A percentile compares a stretch with the other conserved stretches of the same genome.
phyloP scores from a whole-genome alignment of 2,888 invertebrate species.

The Plagiodera versicolora region DNA sequence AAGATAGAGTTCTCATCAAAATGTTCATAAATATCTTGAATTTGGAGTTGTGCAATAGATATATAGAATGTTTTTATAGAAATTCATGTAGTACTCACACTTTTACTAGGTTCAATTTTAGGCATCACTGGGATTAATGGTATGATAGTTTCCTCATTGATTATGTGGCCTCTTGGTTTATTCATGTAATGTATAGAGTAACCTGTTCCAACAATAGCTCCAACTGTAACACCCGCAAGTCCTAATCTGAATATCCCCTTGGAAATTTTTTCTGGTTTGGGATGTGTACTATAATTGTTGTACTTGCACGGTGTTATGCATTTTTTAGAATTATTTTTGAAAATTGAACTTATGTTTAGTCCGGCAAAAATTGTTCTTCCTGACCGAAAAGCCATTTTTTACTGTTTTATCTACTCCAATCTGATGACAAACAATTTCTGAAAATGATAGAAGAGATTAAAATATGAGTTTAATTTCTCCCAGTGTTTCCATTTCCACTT shows the following conservation, averaged over 20 bases:
- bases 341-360: not conserved
- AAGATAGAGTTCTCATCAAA: conserved; percentile 34
- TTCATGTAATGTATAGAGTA: conserved; percentile 56
- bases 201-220: conserved; percentile 56
- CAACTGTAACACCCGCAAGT: conserved; percentile 51
- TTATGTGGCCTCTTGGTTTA: conserved; percentile 52
- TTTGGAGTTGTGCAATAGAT: too few relatives aligned
- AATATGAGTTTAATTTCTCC: too few relatives aligned
- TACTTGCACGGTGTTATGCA: not conserved
- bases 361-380: conserved; percentile 12
- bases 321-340: conserved; percentile 1
- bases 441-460: too few relatives aligned
- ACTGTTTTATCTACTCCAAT: too few relatives aligned
- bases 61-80: not conserved
- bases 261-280: conserved; percentile 14
- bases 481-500: too few relatives aligned
- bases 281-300: conserved; percentile 21
- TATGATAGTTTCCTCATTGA: conserved; percentile 54
- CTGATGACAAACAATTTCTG: too few relatives aligned
- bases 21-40: too few relatives aligned
- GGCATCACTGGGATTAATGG: conserved; percentile 50
- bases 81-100: conserved; percentile 46
- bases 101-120: conserved; percentile 54
- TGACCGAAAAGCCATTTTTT: conserved; percentile 33
- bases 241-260: conserved; percentile 47